Evolutionary conservation across 1,140 invertebrate genomes (phyloP).

Genomic region (Macrotrachela quadricornifera): DNA sequence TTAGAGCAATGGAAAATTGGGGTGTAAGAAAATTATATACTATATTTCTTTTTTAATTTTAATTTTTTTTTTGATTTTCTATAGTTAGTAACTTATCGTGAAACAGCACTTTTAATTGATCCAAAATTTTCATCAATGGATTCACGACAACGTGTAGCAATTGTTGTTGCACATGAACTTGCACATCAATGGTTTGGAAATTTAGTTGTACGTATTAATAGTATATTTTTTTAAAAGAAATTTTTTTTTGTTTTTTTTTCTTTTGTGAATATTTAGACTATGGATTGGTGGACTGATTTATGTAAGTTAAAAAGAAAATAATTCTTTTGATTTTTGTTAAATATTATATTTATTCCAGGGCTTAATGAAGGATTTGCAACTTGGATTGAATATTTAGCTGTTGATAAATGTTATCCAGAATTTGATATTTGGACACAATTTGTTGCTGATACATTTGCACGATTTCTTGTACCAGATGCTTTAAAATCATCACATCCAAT

Average conservation of each 20-base stretch:
- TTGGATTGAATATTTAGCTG: conserved; percentile 33
- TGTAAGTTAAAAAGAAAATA: too few species aligned
- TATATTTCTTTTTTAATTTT: too few species aligned
- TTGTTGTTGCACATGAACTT: conserved; percentile 62
- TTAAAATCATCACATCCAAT: conserved; percentile 31
- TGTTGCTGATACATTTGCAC: conserved; percentile 13
- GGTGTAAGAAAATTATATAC: too few species aligned
- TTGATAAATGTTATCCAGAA: conserved; percentile 32
- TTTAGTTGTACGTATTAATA: conserved; percentile 53
- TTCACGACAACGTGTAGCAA: conserved; percentile 60
- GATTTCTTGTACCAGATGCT: conserved; percentile 23
- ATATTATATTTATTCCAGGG: too few species aligned
- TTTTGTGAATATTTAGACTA: too few species aligned
- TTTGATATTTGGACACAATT: conserved; percentile 35
- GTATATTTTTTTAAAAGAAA: too few species aligned
- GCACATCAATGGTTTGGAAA: conserved; percentile 43
- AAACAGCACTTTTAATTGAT: conserved; percentile 16
- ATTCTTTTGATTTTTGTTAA: too few species aligned
- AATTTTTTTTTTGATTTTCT: too few species aligned
- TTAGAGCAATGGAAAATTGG: conserved; percentile 35
- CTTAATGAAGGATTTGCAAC: conserved; percentile 31
- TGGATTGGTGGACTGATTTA: conserved; percentile 32
- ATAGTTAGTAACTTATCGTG: conserved; percentile 26
- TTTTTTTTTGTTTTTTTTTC: too few species aligned
- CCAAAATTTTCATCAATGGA: conserved; percentile 40